Evolutionary conservation across 2,113 vertebrate species (phyloP).

Genomic region (Aegithalos caudatus): DNA sequence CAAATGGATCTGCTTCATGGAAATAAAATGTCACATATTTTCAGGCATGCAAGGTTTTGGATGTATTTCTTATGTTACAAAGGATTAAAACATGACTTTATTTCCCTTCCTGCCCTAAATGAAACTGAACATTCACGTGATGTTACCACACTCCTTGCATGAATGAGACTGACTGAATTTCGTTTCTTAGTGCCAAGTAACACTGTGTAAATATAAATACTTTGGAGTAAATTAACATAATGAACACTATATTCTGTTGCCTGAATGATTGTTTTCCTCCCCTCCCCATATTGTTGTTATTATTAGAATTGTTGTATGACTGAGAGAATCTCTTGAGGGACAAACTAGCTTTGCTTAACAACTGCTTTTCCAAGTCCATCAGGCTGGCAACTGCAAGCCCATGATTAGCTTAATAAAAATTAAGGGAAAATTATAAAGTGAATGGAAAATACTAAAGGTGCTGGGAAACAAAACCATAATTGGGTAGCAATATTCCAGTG

Average conservation of each 20-base stretch:
- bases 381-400: conserved; percentile 3
- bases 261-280: conserved; percentile 23
- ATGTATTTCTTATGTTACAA: not conserved
- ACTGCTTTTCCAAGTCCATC: not conserved
- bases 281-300: not conserved
- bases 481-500: not conserved
- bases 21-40: not conserved
- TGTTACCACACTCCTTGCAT: not conserved
- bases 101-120: not conserved
- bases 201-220: not conserved
- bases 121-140: not conserved
- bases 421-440: conserved; percentile 1
- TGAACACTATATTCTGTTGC: not conserved
- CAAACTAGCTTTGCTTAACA: conserved; percentile 22
- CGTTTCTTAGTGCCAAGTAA: not conserved
- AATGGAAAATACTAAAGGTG: conserved; percentile 15
- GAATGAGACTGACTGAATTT: not conserved
- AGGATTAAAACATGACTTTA: not conserved
- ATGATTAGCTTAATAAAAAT: conserved; percentile 26
- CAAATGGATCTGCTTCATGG: not conserved
- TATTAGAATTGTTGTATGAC: conserved; percentile 34
- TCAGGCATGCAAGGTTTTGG: not conserved
- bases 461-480: not conserved
- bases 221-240: conserved; percentile 39
- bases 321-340: not conserved